These are phyloP conservation scores for Rhamphomyia laevipes DNA, from an alignment of 2,888 invertebrate genomes.

Conservation along the genomic window DNA sequence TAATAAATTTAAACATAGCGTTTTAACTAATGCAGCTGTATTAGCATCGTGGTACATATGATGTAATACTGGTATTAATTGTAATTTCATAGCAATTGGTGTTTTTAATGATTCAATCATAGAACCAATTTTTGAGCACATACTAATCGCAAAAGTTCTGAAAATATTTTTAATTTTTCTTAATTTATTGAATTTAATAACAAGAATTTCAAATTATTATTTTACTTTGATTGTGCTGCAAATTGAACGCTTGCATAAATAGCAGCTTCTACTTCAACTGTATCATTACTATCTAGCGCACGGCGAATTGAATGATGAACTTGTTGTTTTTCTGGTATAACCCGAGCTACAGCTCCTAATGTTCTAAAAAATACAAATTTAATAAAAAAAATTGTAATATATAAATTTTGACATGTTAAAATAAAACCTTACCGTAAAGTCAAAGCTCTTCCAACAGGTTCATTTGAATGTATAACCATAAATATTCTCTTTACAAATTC, in stretches of 20 bases:
- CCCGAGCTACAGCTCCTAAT: constrained; percentile 82
- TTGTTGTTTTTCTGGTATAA: constrained; percentile 87
- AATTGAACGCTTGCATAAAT: constrained; percentile 91
- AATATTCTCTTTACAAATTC: constrained; percentile 84
- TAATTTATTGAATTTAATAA: neutral
- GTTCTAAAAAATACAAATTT: constrained; percentile 50
- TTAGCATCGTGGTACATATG: constrained; percentile 81
- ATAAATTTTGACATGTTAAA: too few relatives aligned
- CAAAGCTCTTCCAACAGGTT: constrained; percentile 87
- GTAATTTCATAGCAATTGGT: constrained; percentile 81
- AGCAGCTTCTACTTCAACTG: constrained; percentile 91
- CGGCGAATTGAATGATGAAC: constrained; percentile 90
- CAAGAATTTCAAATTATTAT: neutral
- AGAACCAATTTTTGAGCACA: constrained; percentile 89
- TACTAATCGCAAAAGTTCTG: constrained; percentile 87
- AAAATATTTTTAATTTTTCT: neutral
- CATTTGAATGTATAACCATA: constrained; percentile 92
- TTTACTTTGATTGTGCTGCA: constrained; percentile 84
- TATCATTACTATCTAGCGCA: constrained; percentile 87
- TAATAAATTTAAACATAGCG: constrained; percentile 59
- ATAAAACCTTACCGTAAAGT: constrained; percentile 44
- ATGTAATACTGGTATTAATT: constrained; percentile 79
- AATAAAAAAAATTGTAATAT: neutral
- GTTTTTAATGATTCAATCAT: constrained; percentile 92
- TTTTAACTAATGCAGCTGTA: constrained; percentile 53